These are phyloP conservation scores for Cyphomyrus plagiostoma DNA, from an alignment of 2,113 vertebrate genomes.

Conservation along the genomic window DNA sequence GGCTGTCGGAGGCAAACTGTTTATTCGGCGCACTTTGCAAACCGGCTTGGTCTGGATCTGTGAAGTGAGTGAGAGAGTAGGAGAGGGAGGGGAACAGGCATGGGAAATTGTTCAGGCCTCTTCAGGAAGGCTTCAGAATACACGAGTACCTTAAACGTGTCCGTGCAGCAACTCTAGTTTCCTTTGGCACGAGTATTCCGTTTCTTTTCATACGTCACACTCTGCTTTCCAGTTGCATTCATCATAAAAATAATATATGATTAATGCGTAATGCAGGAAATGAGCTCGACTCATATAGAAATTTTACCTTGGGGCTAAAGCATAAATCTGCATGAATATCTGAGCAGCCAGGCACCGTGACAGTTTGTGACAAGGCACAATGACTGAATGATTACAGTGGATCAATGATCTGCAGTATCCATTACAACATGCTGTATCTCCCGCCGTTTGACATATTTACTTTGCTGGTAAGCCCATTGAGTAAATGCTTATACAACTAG, in stretches of 20 bases:
- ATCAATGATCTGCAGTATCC: neutral
- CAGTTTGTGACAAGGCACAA: neutral
- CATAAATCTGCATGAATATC: neutral
- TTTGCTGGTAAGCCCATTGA: neutral
- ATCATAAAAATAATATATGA: neutral
- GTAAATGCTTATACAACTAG: neutral
- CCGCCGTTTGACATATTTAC: neutral
- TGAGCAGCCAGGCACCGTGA: neutral
- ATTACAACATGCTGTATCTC: neutral
- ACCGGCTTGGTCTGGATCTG: neutral
- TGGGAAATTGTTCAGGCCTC: neutral
- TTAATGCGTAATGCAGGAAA: neutral
- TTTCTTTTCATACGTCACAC: neutral
- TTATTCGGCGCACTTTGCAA: neutral
- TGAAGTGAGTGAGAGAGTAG: neutral
- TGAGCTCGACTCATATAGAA: neutral
- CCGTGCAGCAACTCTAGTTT: neutral
- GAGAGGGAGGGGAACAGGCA: neutral
- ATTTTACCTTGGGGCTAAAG: neutral
- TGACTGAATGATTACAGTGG: neutral
- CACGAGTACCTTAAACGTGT: neutral
- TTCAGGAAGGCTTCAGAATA: neutral
- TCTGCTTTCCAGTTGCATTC: neutral
- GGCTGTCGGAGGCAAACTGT: neutral
- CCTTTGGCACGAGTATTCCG: neutral